Base-by-base conservation (phyloP, 2,888 invertebrate genomes). In the Prosopocoilus inquinatus region DNA sequence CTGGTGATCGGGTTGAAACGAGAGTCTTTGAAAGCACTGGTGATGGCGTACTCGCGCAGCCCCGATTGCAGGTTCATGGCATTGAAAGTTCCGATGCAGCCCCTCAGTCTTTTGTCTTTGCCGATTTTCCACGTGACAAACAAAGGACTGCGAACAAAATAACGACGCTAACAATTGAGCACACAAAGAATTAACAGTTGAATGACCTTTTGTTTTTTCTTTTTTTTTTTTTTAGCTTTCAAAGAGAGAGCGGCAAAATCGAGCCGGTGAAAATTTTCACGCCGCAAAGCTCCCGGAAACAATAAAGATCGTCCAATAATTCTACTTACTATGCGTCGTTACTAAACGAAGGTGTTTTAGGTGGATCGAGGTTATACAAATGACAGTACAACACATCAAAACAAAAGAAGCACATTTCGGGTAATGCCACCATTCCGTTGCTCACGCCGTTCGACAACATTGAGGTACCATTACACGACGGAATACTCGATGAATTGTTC, bases 61-160 rank as follows among this genome's bases (percentile, higher is more conserved):
- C 97, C 95, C 73, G 89, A 86, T 76, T 97, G 96, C 72, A 98
- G 85, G 76, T 91, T 92, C 88, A 96, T 92, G 53, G 96, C 92
- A 77, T 94, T 95, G 78, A 99, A 99, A 47, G 99, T 99, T 58
- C 99, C 99, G 75, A 99, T 99, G 80, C 99, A 99, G 48, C 99
- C 99, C 63, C 99, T 87, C 60, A 99, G 84, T 63, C 95, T 87
- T 72, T 93, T 90, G 74, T 96, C 96, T 75, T 92, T 90, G 50
- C 98, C 99, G 74, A 95, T 94, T 80, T 95, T 94, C 99, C 99
- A 99, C 60, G 99, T 99, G 64, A 99, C 99, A 82, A 99, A 99
- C 74, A 99, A 83, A 53, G 99, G 99, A 79, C 95, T 95, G 64
- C 36, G 72, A 65, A n/a, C 68, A 70, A 60, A 66, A 62, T 58